These are phyloP conservation scores for Thinocorus orbignyianus DNA, from an alignment of 2,113 vertebrate genomes.

Conservation along the genomic window DNA sequence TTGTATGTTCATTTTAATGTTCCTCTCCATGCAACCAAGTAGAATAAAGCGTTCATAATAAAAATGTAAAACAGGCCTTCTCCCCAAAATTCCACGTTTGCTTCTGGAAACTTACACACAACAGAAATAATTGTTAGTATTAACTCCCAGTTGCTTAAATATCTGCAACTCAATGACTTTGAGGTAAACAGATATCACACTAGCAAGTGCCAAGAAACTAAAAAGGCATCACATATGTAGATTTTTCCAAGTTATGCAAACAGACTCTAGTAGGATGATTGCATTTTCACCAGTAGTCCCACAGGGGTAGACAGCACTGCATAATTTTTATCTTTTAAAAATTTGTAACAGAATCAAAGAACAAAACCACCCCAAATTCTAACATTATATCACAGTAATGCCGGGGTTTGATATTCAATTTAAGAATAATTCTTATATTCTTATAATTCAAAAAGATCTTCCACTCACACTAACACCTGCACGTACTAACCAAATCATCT, in stretches of 20 bases:
- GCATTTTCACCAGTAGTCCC: not conserved
- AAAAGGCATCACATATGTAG: not conserved
- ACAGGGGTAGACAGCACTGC: not conserved
- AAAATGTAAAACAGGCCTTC: not conserved
- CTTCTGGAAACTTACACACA: not conserved
- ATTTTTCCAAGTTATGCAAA: not conserved
- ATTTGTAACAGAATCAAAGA: not conserved
- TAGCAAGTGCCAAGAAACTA: not conserved
- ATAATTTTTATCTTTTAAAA: not conserved
- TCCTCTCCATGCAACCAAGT: not conserved
- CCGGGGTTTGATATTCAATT: not conserved
- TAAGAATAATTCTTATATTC: not conserved
- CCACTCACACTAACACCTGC: not conserved
- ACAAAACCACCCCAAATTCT: not conserved
- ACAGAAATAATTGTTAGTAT: not conserved
- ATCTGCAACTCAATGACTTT: constrained; percentile 25
- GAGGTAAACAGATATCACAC: not conserved
- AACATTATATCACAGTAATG: not conserved
- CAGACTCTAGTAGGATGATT: not conserved
- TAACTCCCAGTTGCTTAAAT: constrained; percentile 29
- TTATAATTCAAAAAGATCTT: not conserved
- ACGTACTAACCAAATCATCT: not conserved
- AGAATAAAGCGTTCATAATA: not conserved
- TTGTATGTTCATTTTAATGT: not conserved
- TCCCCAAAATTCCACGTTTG: not conserved